phyloP scores from a whole-genome alignment of 2,113 vertebrate genomes.

The Protobothrops flavoviridis region DNA sequence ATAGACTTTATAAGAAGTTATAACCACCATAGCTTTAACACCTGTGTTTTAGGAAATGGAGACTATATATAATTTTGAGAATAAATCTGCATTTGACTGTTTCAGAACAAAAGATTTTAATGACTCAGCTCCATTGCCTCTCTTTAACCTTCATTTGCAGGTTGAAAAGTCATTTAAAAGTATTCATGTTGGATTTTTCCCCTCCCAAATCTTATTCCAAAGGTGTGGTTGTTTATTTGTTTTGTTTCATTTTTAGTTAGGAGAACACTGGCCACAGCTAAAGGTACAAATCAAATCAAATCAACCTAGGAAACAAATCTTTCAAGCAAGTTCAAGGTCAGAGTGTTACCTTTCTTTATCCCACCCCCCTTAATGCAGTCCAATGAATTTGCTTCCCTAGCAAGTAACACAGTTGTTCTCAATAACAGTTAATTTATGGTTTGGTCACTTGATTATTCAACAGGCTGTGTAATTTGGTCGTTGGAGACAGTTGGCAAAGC shows the following conservation, averaged over 20 bases:
- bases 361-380: not conserved
- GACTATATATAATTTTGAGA: not conserved
- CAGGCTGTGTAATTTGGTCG: conserved; percentile 11
- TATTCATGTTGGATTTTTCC: not conserved
- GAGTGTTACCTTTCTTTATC: not conserved
- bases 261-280: not conserved
- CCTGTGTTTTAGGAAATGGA: not conserved
- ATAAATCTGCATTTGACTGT: not conserved
- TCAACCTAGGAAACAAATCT: not conserved
- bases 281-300: not conserved
- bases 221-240: not conserved
- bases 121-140: not conserved
- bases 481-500: not conserved
- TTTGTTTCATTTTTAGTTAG: not conserved
- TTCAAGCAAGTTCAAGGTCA: not conserved
- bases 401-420: not conserved
- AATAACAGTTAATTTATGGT: not conserved
- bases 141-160: not conserved
- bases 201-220: not conserved
- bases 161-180: not conserved
- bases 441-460: conserved; percentile 2
- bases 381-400: not conserved
- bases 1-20: not conserved
- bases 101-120: not conserved
- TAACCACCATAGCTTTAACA: not conserved